phyloP scores from a whole-genome alignment of 2,888 invertebrate species.

The Psococerastis gibbosa region DNA sequence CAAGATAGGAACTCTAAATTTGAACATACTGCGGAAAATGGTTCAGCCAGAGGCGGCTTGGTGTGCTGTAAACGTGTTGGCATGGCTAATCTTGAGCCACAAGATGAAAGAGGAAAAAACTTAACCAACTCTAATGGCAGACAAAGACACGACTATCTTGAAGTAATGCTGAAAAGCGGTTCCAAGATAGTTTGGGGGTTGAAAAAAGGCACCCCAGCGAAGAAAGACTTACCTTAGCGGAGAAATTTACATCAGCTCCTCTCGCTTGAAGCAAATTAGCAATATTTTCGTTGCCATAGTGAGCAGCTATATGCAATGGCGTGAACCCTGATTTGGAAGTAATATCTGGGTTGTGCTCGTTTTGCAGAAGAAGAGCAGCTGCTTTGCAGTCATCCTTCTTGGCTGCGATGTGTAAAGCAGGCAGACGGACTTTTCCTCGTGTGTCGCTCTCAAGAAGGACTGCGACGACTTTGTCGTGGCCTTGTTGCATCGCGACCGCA shows the following conservation, averaged over 20 bases:
- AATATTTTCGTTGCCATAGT: slow-evolving; percentile 93
- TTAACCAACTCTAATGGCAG: too few relatives aligned
- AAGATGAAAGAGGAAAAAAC: too few relatives aligned
- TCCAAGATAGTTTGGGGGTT: too few relatives aligned
- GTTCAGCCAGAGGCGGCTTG: too few relatives aligned
- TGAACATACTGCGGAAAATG: too few relatives aligned
- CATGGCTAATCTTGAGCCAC: too few relatives aligned
- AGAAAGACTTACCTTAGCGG: slow-evolving; percentile 50
- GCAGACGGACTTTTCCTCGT: slow-evolving; percentile 84
- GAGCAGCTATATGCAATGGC: slow-evolving; percentile 93
- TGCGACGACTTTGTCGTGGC: slow-evolving; percentile 92
- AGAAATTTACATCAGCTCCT: slow-evolving; percentile 88
- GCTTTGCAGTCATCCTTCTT: slow-evolving; percentile 98
- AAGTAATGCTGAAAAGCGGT: too few relatives aligned
- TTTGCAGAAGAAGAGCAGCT: slow-evolving; percentile 71
- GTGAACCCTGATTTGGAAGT: slow-evolving; percentile 97
- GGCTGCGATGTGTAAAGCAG: slow-evolving; percentile 94
- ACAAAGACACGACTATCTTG: too few relatives aligned
- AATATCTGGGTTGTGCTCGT: slow-evolving; percentile 92
- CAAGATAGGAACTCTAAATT: too few relatives aligned
- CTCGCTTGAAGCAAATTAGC: slow-evolving; percentile 72
- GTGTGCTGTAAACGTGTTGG: too few relatives aligned
- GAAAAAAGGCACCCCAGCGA: too few relatives aligned
- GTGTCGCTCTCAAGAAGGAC: slow-evolving; percentile 92
- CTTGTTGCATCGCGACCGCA: slow-evolving; percentile 98